These are phyloP conservation scores for Leptinotarsa peninsularis DNA, from an alignment of 2,888 invertebrate species.

Conservation along the genomic window DNA sequence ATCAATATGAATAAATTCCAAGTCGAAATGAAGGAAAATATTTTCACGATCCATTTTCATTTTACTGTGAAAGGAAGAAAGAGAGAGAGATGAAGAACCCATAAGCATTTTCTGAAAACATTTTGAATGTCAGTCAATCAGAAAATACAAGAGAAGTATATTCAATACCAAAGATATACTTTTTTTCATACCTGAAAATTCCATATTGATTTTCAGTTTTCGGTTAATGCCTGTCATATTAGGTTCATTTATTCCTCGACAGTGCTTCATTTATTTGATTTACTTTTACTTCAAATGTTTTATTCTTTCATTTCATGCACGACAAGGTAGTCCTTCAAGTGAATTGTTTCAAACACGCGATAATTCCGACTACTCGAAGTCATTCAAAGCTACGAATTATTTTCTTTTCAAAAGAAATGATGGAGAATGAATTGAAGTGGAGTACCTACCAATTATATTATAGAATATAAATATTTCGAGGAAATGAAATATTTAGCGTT, in stretches of 20 bases:
- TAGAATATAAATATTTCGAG: neutral
- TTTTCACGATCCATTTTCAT: too few relatives aligned
- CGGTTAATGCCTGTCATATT: constrained; percentile 5
- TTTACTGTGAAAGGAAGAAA: too few relatives aligned
- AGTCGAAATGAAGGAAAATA: too few relatives aligned
- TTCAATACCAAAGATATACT: neutral
- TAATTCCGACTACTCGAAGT: constrained; percentile 7
- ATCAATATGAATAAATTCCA: too few relatives aligned
- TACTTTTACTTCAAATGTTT: constrained; percentile 13
- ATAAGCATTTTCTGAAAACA: too few relatives aligned
- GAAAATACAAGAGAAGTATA: neutral
- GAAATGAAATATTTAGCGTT: neutral
- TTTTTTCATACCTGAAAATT: neutral
- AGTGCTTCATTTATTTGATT: constrained; percentile 14
- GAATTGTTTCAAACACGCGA: constrained; percentile 20
- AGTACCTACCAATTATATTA: too few relatives aligned
- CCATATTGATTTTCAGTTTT: constrained; percentile 4
- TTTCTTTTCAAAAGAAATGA: neutral
- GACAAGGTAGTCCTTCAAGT: constrained; percentile 20
- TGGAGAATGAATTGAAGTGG: neutral
- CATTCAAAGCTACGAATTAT: neutral
- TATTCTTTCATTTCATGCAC: constrained; percentile 16
- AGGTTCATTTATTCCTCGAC: constrained; percentile 8
- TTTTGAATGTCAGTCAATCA: too few relatives aligned
- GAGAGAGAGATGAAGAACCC: too few relatives aligned